Base-by-base conservation (phyloP, 2,888 invertebrate genomes). In the Empis stercorea region DNA sequence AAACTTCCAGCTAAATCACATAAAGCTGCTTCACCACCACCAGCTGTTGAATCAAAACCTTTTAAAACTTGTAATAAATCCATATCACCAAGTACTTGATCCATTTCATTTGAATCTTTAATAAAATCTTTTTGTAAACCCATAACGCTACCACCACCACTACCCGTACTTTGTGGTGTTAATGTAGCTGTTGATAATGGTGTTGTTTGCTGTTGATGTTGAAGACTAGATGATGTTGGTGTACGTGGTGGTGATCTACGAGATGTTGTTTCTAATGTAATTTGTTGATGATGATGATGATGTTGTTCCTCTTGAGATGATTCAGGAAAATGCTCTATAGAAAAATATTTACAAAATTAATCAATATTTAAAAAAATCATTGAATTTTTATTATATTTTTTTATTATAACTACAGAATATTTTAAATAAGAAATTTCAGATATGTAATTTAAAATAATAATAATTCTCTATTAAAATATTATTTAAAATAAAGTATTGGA, bases 11-110 rank as follows among this genome's bases (percentile, higher is more conserved):
- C 66, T 27, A 68, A 59, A 52, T 67, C 67, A 52, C 64, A 64
- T 27, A 67, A 58, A 23, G 44, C 49, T 16, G 44, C 49, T 49
- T 64, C 64, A 5, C 53, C 59, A 30, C 57, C 55, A 5, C 58
- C 55, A n/a, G 60, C 53, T 10, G 57, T 55, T 10, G 60, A 52
- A 56, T 84, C 86, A 55, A 87, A 76, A 9, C 80, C 82, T 65
- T 84, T 84, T 42, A 87, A 80, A 4, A 81, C 86, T 63, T 84
- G 83, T 55, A 87, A 73, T 45, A 87, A 71, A 54, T 83, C 86
- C 44, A 78, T 63, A 59, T 83, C 83, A 55, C 77, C 78, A 45
- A 83, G 71, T 56, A 82, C 75, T 60, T 79, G 80, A 57, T 83
- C 83, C 64, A 81, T 75, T 57, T 81, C 81, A 54, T 73, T 74